Conservation (phyloP, 2,888 invertebrate genomes). For the Belgica antarctica region DNA sequence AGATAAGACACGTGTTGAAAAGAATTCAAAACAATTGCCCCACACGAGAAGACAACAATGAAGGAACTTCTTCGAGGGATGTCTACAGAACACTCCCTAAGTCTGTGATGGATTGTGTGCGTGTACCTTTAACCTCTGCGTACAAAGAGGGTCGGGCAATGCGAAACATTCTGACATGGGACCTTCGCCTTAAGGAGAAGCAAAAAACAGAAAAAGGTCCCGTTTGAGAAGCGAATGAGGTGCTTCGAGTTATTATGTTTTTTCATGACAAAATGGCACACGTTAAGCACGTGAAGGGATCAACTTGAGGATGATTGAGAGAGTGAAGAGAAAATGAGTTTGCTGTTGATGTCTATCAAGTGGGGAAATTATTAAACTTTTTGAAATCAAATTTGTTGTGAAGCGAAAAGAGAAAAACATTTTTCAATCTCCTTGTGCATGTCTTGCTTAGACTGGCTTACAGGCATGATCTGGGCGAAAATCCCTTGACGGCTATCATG, state of each 20-base stretch:
- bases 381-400: neutral
- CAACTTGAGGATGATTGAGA: conserved; percentile 20
- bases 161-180: conserved; percentile 40
- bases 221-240: conserved; percentile 22
- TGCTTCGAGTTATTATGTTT: neutral
- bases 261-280: conserved; percentile 40
- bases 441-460: no score
- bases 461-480: no score
- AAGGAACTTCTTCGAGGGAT: neutral
- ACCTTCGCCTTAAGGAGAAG: conserved; percentile 6
- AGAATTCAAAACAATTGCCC: conserved; percentile 32
- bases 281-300: conserved; percentile 43
- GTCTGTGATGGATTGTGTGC: neutral
- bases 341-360: conserved; percentile 3
- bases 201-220: conserved; percentile 29
- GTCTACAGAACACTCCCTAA: conserved; percentile 1
- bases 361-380: conserved; percentile 16
- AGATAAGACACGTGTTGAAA: conserved; percentile 38
- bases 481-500: no score
- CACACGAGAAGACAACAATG: neutral
- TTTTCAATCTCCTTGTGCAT: no score
- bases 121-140: conserved; percentile 35
- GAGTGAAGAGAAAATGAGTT: no score
- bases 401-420: no score
- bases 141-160: conserved; percentile 33